Evolutionary conservation across 2,888 invertebrate species (phyloP), one percentile per base, ranked within the genome.

Genomic region (Nasonovia ribisnigri): DNA sequence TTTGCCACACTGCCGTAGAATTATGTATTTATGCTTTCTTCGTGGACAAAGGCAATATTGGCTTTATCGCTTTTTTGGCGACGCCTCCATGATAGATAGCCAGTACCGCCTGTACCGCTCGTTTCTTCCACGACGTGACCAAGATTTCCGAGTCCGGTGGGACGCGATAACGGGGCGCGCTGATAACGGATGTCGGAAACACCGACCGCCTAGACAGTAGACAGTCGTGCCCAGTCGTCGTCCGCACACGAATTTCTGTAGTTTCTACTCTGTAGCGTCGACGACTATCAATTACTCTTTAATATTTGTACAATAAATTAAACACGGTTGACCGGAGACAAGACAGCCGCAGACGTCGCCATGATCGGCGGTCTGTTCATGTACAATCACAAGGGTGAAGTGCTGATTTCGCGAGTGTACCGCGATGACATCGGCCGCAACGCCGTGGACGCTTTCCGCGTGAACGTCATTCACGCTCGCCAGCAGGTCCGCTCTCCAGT

Each of bases 301-400:
- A 54, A 54, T 54, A 54, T 54, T 54, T 24, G 8, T 26, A 26
- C 26, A 36, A 77, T 20, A 20, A 36, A 77, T 77, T 77, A 36
- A 20, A 20, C 36, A 20, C 36, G 20, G 20, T 36, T 36, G 36
- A 77, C 20, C 77, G 77, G 8, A 8, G 8, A 77, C 77, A 6
- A 36, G 36, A 77, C 77, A 77, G 36, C 77, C 77, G 20, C 77
- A 77, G 36, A 77, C 51, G 84, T 95, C 95, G 95, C 95, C 94
- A 99, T 99, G 99, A 99, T 99, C 96, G 99, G 99, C 95, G 99
- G 99, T 95, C 97, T 99, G 96, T 99, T 99, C 96, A 99, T 99
- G 95, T 99, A 99, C 96, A 99, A 99, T 96, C 99, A 99, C 96
- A 99, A 99, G 96, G 99, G 99, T 94, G 99, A 99, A 96, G 99